Evolutionary conservation across 1,140 invertebrate genomes (phyloP).

Genomic region (Camponotus vicinus): DNA sequence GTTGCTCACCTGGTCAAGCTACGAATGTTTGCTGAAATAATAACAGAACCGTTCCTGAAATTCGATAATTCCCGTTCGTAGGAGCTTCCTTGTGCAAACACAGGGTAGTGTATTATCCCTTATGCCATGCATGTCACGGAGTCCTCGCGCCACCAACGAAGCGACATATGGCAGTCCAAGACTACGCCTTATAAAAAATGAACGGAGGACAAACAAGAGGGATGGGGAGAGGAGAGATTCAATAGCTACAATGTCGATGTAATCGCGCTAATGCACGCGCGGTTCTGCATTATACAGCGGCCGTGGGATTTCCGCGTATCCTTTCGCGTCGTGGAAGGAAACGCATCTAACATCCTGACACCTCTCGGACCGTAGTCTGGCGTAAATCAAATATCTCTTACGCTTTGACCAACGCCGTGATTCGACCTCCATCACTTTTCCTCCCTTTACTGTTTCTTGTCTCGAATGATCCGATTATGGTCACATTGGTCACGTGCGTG

Average conservation of each 20-base stretch:
- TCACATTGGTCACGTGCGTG: conserved; percentile 11
- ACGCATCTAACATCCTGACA: conserved; percentile 47
- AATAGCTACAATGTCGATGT: conserved; percentile 60
- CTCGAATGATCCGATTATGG: conserved; percentile 37
- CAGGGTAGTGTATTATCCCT: conserved; percentile 16
- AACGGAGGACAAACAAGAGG: conserved; percentile 9
- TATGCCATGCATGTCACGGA: conserved; percentile 24
- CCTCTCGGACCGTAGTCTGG: conserved; percentile 34
- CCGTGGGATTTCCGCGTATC: conserved; percentile 27
- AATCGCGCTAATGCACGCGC: conserved; percentile 76
- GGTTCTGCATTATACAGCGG: conserved; percentile 73
- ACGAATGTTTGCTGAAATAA: conserved; percentile 73
- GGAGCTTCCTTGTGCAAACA: conserved; percentile 57
- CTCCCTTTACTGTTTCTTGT: background rate
- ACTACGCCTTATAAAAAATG: conserved; percentile 48
- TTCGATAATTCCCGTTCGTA: conserved; percentile 71
- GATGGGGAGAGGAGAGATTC: conserved; percentile 50
- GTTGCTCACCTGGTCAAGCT: conserved; percentile 58
- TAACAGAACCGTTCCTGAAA: conserved; percentile 68
- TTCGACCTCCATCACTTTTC: conserved; percentile 33
- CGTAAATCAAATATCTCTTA: conserved; percentile 67
- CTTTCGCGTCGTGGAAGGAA: conserved; percentile 36
- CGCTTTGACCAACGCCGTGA: conserved; percentile 14
- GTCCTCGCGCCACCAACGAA: background rate
- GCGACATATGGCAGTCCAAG: conserved; percentile 48